Evolutionary conservation across 2,113 vertebrate species (phyloP).

Genomic region (Lagopus muta): DNA sequence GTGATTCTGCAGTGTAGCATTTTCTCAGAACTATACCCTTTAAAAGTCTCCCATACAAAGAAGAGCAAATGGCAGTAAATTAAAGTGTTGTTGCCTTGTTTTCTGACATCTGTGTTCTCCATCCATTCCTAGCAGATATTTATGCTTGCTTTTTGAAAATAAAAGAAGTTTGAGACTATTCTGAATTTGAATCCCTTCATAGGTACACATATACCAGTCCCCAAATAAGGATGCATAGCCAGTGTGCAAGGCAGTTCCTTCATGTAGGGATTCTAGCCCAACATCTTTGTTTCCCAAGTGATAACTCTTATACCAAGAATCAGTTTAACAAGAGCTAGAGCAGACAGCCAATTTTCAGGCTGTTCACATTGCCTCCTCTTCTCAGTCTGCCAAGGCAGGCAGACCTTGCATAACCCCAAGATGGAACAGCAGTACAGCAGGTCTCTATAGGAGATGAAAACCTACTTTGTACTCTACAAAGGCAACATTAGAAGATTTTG

Average conservation of each 20-base stretch:
- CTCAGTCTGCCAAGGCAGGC: constrained; percentile 49
- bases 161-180: background rate
- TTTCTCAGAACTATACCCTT: background rate
- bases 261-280: constrained; percentile 13
- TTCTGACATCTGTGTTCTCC: constrained; percentile 11
- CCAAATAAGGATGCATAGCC: constrained; percentile 7
- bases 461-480: background rate
- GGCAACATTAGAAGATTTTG: background rate
- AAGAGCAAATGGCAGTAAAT: background rate
- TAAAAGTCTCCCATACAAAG: background rate
- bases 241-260: constrained; percentile 1
- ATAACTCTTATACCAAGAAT: constrained; percentile 8
- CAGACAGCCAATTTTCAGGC: constrained; percentile 60
- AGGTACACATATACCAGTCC: background rate
- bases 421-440: background rate
- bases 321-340: constrained; percentile 8
- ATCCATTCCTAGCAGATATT: background rate
- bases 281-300: constrained; percentile 54
- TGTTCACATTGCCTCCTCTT: constrained; percentile 31
- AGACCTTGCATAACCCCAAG: constrained; percentile 57
- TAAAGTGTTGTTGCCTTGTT: background rate
- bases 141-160: background rate
- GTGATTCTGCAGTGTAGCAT: background rate
- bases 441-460: background rate
- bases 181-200: constrained; percentile 7